Evolutionary conservation across 2,888 invertebrate species (phyloP).

Genomic region (Xestia c-nigrum): DNA sequence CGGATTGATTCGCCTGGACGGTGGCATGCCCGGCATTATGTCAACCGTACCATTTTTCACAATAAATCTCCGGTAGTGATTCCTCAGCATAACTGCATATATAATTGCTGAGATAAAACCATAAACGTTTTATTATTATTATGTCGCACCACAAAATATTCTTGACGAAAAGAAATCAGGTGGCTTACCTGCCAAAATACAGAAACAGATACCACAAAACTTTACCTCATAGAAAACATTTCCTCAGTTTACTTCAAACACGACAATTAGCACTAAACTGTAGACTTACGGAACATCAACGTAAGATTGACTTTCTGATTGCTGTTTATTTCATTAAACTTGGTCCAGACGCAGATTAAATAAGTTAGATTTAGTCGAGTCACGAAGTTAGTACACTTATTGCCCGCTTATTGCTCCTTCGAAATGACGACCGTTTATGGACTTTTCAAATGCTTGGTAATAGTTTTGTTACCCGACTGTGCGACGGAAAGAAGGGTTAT

Average conservation of each 20-base stretch:
- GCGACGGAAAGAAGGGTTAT: neutral
- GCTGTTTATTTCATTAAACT: constrained; percentile 71
- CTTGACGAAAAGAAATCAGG: neutral
- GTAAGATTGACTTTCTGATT: constrained; percentile 64
- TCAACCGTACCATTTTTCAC: too few species aligned
- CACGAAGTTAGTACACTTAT: constrained; percentile 35
- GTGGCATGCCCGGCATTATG: too few species aligned
- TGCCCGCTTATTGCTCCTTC: constrained; percentile 7
- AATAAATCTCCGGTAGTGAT: too few species aligned
- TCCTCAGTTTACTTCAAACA: constrained; percentile 1
- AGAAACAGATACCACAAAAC: neutral
- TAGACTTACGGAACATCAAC: constrained; percentile 8
- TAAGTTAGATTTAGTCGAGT: constrained; percentile 52
- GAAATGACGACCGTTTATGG: constrained; percentile 11
- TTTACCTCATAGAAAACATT: neutral
- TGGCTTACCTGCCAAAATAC: neutral
- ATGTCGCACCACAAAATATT: neutral
- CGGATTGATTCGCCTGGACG: too few species aligned
- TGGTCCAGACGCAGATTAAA: constrained; percentile 56
- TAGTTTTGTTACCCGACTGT: neutral
- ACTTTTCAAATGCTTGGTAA: neutral
- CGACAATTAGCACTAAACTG: constrained; percentile 26
- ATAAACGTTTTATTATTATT: too few species aligned
- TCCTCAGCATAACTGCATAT: too few species aligned
- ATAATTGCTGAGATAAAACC: too few species aligned